Evolutionary conservation across 2,888 invertebrate species (phyloP).

Genomic region (Sthenelais limicola): DNA sequence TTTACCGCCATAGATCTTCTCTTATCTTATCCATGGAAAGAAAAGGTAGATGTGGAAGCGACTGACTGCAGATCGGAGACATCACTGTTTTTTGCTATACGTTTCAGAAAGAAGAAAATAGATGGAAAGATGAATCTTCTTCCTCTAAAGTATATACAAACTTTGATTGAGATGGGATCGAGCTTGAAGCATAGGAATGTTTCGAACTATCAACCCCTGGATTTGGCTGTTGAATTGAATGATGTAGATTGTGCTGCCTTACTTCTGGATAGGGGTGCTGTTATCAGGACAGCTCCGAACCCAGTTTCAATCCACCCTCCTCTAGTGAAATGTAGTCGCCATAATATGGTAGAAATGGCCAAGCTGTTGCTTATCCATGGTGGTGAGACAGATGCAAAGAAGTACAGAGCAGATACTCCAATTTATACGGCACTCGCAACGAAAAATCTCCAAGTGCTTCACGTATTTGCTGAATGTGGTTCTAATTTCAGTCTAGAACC

Average conservation of each 20-base stretch:
- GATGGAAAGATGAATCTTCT: too few relatives aligned
- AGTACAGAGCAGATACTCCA: not conserved
- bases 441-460: not conserved
- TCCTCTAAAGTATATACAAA: too few relatives aligned
- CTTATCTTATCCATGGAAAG: too few relatives aligned
- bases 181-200: not conserved
- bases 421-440: not conserved
- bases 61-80: too few relatives aligned
- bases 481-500: slow-evolving; percentile 5
- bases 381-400: not conserved
- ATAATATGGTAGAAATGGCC: not conserved
- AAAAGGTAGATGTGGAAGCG: too few relatives aligned
- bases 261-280: slow-evolving; percentile 6
- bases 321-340: not conserved
- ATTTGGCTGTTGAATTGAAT: not conserved
- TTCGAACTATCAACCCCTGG: not conserved
- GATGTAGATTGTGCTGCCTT: not conserved
- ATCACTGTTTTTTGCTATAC: too few relatives aligned
- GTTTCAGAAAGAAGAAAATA: too few relatives aligned
- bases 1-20: too few relatives aligned
- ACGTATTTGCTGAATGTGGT: not conserved
- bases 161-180: slow-evolving; percentile 7
- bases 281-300: not conserved
- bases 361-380: not conserved
- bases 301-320: not conserved